A percentile compares a stretch with the other conserved stretches of the same genome.
These are phyloP conservation scores for Yponomeuta plumbellus DNA, from an alignment of 2,888 invertebrate genomes.

Conservation along the genomic window DNA sequence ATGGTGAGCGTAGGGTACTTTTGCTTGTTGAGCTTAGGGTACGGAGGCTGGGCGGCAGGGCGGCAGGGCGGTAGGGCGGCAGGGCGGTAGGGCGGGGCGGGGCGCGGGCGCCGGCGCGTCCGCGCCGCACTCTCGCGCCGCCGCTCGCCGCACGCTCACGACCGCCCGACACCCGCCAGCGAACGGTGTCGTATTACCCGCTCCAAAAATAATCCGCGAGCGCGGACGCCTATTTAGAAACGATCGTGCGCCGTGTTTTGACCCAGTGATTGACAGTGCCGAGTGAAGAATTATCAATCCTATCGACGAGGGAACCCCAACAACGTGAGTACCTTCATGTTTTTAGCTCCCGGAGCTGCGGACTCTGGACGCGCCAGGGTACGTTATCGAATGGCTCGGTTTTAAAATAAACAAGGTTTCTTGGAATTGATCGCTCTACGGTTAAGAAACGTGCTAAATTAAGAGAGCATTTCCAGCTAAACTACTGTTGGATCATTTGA, in stretches of 20 bases:
- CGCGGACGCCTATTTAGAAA: conserved; percentile 74
- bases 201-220: conserved; percentile 72
- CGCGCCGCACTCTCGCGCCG: conserved; percentile 59
- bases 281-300: conserved; percentile 58
- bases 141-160: conserved; percentile 52
- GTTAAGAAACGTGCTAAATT: conserved; percentile 62
- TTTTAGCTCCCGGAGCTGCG: conserved; percentile 27
- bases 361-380: conserved; percentile 30
- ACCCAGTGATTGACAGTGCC: conserved; percentile 75
- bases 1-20: neutral
- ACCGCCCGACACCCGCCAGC: conserved; percentile 62
- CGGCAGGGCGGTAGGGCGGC: neutral
- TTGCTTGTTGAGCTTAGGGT: neutral
- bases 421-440: conserved; percentile 48
- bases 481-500: neutral
- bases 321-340: conserved; percentile 57
- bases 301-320: conserved; percentile 39
- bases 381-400: conserved; percentile 51
- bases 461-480: conserved; percentile 44
- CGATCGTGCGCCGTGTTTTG: conserved; percentile 70
- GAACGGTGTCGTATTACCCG: conserved; percentile 73
- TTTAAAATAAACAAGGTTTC: conserved; percentile 72
- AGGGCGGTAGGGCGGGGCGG: neutral
- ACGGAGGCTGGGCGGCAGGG: neutral
- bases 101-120: conserved; percentile 3